These are phyloP conservation scores for Anguilla rostrata DNA, from an alignment of 2,113 vertebrate genomes.

Conservation along the genomic window DNA sequence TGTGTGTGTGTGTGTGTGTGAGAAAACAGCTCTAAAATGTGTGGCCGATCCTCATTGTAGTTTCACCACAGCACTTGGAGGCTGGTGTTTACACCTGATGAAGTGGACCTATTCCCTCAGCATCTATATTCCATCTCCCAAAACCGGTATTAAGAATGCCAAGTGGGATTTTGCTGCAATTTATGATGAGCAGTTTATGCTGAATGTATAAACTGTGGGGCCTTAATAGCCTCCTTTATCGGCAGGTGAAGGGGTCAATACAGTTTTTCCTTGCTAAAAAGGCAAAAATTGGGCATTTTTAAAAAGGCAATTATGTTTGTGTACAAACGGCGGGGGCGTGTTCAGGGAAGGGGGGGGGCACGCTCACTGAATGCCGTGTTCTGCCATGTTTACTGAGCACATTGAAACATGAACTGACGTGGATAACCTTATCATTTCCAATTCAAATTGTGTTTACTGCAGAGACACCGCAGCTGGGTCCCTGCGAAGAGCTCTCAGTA, in stretches of 20 bases:
- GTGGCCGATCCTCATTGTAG: neutral
- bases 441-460: conserved; percentile 31
- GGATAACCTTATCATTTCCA: conserved; percentile 29
- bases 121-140: neutral
- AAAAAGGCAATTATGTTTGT: neutral
- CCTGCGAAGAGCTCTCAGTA: neutral
- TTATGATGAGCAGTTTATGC: too few species aligned
- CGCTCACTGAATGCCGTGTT: neutral
- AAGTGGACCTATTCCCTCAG: neutral
- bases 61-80: neutral
- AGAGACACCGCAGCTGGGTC: conserved; percentile 1
- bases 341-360: neutral
- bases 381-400: neutral
- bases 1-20: conserved; percentile 12
- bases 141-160: neutral
- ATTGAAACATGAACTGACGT: neutral
- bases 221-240: too few species aligned
- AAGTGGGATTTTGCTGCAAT: neutral
- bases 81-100: neutral
- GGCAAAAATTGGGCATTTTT: neutral
- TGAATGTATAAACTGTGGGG: too few species aligned
- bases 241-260: neutral
- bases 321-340: conserved; percentile 19
- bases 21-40: neutral
- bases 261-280: neutral